These are phyloP conservation scores for Callyntrura sp. DNA, from an alignment of 2,888 invertebrate genomes.

Conservation along the genomic window DNA sequence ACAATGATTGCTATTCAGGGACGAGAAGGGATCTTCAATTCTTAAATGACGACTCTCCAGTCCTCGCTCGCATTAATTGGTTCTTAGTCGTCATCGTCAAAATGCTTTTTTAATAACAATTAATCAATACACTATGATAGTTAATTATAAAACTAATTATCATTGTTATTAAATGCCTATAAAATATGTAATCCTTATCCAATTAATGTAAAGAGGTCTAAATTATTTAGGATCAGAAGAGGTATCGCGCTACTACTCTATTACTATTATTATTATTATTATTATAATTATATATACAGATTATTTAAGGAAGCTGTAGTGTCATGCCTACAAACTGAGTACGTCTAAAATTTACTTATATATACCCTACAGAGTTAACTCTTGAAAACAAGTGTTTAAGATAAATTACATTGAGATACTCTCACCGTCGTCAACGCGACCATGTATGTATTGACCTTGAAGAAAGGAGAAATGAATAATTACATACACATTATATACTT, in stretches of 20 bases:
- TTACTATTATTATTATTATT: conserved; percentile 48
- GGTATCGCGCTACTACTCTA: conserved; percentile 66
- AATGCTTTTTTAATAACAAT: conserved; percentile 67
- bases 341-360: conserved; percentile 51
- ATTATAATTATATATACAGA: conserved; percentile 53
- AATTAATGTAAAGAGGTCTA: conserved; percentile 15
- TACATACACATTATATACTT: conserved; percentile 32
- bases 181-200: conserved; percentile 44
- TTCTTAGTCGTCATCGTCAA: conserved; percentile 70
- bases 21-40: conserved; percentile 76
- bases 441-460: conserved; percentile 22
- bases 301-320: conserved; percentile 55
- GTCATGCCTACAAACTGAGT: conserved; percentile 68
- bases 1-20: conserved; percentile 72
- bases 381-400: conserved; percentile 17
- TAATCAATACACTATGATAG: conserved; percentile 23
- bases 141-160: conserved; percentile 28
- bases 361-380: not conserved
- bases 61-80: conserved; percentile 76
- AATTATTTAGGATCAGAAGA: conserved; percentile 56
- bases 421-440: conserved; percentile 1
- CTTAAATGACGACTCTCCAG: conserved; percentile 74
- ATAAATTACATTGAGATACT: conserved; percentile 21
- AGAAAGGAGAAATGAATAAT: not conserved
- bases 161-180: conserved; percentile 19